These are phyloP conservation scores for Eurypyga helias DNA, from an alignment of 2,113 vertebrate genomes.

Conservation along the genomic window DNA sequence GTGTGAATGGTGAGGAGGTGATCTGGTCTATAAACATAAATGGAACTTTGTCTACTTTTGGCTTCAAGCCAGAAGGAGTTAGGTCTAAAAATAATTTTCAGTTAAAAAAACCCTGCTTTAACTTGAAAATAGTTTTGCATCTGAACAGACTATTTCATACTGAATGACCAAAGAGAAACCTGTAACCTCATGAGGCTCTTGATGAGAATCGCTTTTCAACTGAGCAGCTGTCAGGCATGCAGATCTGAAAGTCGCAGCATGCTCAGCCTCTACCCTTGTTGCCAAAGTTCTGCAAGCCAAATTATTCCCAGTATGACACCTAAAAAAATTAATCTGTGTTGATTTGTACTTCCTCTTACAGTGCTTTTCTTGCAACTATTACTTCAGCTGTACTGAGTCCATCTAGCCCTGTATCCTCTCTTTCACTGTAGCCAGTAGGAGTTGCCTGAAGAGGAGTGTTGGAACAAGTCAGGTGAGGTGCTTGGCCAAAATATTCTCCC, in stretches of 20 bases:
- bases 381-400: neutral
- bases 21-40: neutral
- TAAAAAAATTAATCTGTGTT: neutral
- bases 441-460: neutral
- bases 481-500: neutral
- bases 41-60: neutral
- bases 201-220: neutral
- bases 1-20: neutral
- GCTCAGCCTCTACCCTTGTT: neutral
- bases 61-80: neutral
- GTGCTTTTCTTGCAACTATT: neutral
- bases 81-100: neutral
- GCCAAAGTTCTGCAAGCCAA: conserved; percentile 18
- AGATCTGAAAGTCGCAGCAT: neutral
- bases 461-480: neutral
- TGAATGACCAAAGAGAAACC: neutral
- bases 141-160: neutral
- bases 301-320: neutral
- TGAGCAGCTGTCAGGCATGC: neutral
- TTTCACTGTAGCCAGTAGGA: neutral
- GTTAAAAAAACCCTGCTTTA: neutral
- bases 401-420: neutral
- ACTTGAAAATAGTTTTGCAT: neutral
- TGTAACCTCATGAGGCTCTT: neutral
- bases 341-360: neutral